These are phyloP conservation scores for Lasioglossum malachurum DNA, from an alignment of 2,888 invertebrate species.

Conservation along the genomic window DNA sequence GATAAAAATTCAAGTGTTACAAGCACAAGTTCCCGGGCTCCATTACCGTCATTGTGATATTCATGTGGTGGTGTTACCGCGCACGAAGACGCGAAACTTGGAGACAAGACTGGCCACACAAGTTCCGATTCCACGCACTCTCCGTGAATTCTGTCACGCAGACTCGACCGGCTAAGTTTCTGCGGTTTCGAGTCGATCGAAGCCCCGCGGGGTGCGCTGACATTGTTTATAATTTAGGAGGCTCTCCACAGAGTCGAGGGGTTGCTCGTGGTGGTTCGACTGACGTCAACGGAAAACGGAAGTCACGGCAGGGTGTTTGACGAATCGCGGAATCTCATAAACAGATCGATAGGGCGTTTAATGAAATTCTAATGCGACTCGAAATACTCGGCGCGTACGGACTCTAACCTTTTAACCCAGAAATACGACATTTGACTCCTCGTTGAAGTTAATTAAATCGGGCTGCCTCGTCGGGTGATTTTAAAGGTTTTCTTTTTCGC, in stretches of 20 bases:
- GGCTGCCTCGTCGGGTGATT: not conserved
- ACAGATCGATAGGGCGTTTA: not conserved
- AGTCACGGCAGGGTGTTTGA: not conserved
- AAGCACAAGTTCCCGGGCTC: not conserved
- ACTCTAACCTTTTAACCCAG: not conserved
- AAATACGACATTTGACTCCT: not conserved
- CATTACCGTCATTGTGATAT: slow-evolving; percentile 43
- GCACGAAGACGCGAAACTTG: slow-evolving; percentile 39
- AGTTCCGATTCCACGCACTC: slow-evolving; percentile 26
- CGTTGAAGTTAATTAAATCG: not conserved
- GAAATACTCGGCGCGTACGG: not conserved
- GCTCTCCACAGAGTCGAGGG: slow-evolving; percentile 63
- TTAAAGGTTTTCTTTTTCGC: not conserved
- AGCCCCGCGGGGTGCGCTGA: slow-evolving; percentile 73
- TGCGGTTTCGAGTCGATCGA: slow-evolving; percentile 67
- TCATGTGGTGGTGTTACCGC: slow-evolving; percentile 20
- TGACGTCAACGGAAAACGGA: slow-evolving; percentile 49
- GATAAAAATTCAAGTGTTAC: not conserved
- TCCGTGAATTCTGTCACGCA: slow-evolving; percentile 33
- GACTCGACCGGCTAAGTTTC: slow-evolving; percentile 58
- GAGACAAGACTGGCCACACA: slow-evolving; percentile 38
- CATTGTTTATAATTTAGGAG: slow-evolving; percentile 83
- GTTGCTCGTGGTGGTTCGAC: slow-evolving; percentile 50
- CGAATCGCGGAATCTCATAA: slow-evolving; percentile 7
- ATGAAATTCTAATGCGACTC: slow-evolving; percentile 10